Evolutionary conservation across 2,797 vertebrate species (phyloP), one percentile per base, ranked within the genome.

Genomic region (Threskiornis aethiopicus): DNA sequence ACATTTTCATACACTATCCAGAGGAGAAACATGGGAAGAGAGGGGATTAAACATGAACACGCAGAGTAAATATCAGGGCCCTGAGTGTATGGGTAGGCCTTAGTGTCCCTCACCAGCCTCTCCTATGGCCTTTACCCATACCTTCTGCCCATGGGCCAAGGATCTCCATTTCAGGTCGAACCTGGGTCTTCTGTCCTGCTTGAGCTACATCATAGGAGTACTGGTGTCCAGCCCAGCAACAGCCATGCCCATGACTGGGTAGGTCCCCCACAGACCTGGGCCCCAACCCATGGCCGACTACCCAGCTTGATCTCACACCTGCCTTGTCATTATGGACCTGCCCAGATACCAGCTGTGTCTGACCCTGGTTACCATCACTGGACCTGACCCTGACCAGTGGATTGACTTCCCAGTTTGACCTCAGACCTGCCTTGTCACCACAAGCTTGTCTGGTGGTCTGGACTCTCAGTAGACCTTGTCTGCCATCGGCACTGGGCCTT

Each of bases 331-430:
- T 33, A 14, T 3, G 46, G 58, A 31, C 35, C 41, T 83, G 59
- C 37, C 42, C 0, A 0, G 26, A 0, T n/a, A 22, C 26, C 22
- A 37, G 13, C 77, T 55, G 35, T 46, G 47, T 21, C 25, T 49
- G 82, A 24, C 5, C 24, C 71, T 24, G 13, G 8, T 44, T 47
- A 31, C 35, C 33, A 5, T 16, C 52, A 6, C 65, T 39, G 37
- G 33, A 22, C 76, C 39, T 54, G 76, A 24, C 16, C 52, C 55
- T 37, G 35, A 55, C 42, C 42, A 16, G 20, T 21, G 9, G 24
- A 41, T 4, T 57, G 61, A 25, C 37, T 44, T 54, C 77, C 44
- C 47, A 26, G 28, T 31, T 55, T 59, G 33, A 20, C 37, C 28
- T 80, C 82, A 59, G 70, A 31, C 18, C 47, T 51, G 42, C 35